A percentile compares a stretch with the other conserved stretches of the same genome.
These are phyloP conservation scores for Ploceus nigricollis DNA, from an alignment of 2,113 vertebrate species.

Conservation along the genomic window DNA sequence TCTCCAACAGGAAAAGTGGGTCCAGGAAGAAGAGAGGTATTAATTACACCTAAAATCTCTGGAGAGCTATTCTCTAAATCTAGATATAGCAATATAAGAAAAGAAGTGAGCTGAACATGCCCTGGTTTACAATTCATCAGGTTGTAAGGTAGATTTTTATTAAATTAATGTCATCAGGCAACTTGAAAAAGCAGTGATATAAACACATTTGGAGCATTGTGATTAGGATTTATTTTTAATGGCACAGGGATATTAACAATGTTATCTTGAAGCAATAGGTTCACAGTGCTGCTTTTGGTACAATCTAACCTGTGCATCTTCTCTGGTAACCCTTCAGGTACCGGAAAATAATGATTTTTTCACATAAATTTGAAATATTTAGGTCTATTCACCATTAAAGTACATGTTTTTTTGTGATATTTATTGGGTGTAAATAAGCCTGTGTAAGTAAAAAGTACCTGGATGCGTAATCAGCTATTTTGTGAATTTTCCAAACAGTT, in stretches of 20 bases:
- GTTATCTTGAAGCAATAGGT: neutral
- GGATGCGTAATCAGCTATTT: neutral
- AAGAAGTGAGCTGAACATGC: neutral
- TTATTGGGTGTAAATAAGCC: neutral
- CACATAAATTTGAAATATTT: neutral
- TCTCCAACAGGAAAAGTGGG: constrained; percentile 41
- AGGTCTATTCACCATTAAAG: neutral
- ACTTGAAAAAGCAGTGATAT: neutral
- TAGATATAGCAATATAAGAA: constrained; percentile 1
- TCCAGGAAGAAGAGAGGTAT: constrained; percentile 24
- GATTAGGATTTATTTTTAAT: neutral
- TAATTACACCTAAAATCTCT: constrained; percentile 60
- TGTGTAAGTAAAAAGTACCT: neutral
- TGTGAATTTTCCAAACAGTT: neutral
- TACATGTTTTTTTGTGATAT: neutral
- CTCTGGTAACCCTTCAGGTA: neutral
- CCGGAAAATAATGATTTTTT: neutral
- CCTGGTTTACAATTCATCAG: neutral
- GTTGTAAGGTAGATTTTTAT: neutral
- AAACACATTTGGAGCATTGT: neutral
- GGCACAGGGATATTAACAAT: neutral
- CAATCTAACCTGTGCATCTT: neutral
- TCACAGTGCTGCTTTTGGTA: neutral
- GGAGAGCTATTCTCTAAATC: constrained; percentile 26
- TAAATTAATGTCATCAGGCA: neutral